phyloP scores from a whole-genome alignment of 2,113 vertebrate genomes.

The Istiophorus platypterus region DNA sequence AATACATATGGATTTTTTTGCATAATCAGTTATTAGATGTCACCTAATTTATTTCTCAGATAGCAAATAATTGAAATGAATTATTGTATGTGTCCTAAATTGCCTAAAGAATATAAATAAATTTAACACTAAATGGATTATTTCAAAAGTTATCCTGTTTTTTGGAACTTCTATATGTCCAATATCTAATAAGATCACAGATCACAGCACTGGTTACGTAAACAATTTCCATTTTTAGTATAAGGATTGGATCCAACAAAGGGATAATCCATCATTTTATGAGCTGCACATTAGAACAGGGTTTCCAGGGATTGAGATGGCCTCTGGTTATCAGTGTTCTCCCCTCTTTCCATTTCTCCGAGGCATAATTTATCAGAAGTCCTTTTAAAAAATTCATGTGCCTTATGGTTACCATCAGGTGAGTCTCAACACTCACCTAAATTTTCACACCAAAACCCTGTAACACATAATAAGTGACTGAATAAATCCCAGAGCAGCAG shows the following conservation, averaged over 20 bases:
- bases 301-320: conserved; percentile 9
- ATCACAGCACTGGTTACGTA: not conserved
- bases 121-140: too few species aligned
- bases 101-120: not conserved
- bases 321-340: conserved; percentile 10
- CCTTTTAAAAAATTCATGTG: conserved; percentile 30
- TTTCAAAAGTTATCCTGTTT: too few species aligned
- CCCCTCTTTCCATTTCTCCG: conserved; percentile 15
- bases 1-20: too few species aligned
- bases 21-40: too few species aligned
- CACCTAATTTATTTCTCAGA: too few species aligned
- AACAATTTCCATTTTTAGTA: not conserved
- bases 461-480: not conserved
- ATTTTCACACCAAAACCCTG: not conserved
- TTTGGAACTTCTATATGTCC: too few species aligned
- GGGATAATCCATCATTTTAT: conserved; percentile 34
- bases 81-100: not conserved
- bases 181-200: too few species aligned
- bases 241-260: not conserved
- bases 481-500: not conserved
- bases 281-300: not conserved
- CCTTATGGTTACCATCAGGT: not conserved
- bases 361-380: conserved; percentile 12
- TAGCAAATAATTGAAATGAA: not conserved
- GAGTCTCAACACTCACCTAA: not conserved